These are phyloP conservation scores for Nycticebus coucang DNA, from an alignment of 2,113 vertebrate genomes.

Conservation along the genomic window DNA sequence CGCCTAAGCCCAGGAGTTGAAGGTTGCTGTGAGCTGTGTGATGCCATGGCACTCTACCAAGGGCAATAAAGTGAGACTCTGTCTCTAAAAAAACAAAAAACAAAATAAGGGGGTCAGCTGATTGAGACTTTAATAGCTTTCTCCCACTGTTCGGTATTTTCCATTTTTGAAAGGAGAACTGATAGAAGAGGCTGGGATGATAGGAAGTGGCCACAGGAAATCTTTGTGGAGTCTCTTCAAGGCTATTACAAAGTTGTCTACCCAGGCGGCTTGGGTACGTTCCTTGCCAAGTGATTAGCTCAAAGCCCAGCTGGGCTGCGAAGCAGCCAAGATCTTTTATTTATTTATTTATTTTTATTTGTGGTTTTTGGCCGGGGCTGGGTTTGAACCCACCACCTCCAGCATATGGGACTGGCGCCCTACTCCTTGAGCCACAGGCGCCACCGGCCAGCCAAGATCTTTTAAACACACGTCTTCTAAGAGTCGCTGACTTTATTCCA, in stretches of 20 bases:
- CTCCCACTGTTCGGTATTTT: slow-evolving; percentile 90
- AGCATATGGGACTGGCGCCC: no score
- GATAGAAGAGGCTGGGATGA: slow-evolving; percentile 91
- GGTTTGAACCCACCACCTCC: no score
- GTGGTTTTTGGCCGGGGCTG: no score
- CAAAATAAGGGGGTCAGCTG: slow-evolving; percentile 83
- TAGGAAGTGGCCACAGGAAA: slow-evolving; percentile 97
- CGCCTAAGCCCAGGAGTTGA: no score
- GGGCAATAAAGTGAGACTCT: no score
- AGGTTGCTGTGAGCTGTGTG: no score
- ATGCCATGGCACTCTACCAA: no score
- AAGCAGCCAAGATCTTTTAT: slow-evolving; percentile 97
- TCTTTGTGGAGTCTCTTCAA: slow-evolving; percentile 96
- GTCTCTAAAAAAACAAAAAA: no score
- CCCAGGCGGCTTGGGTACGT: slow-evolving; percentile 92
- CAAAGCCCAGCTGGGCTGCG: slow-evolving; percentile 96
- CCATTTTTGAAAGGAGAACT: slow-evolving; percentile 96
- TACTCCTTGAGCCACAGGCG: no score
- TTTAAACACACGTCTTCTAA: slow-evolving; percentile 95
- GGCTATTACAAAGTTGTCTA: slow-evolving; percentile 95
- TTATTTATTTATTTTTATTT: no score
- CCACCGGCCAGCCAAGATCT: slow-evolving; percentile 97
- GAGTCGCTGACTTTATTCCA: slow-evolving; percentile 91
- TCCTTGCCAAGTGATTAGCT: slow-evolving; percentile 97
- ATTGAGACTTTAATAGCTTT: slow-evolving; percentile 93